phyloP scores from a whole-genome alignment of 2,113 vertebrate genomes.

The Cochlearius cochlearius region DNA sequence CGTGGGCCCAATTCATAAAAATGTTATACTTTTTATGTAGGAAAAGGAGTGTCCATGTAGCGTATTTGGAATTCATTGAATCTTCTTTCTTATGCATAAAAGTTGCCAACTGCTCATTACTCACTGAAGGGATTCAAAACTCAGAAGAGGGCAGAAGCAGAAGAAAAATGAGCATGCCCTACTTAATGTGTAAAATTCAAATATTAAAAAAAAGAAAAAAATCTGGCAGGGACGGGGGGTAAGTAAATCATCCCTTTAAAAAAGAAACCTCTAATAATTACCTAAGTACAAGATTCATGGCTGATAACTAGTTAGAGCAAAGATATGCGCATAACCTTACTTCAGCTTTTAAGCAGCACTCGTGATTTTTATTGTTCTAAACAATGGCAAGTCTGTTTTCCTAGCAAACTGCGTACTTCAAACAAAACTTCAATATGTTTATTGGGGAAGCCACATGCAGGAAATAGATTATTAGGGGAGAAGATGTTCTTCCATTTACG shows the following conservation, averaged over 20 bases:
- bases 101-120: constrained; percentile 66
- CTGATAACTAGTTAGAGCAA: constrained; percentile 59
- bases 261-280: constrained; percentile 53
- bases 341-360: neutral
- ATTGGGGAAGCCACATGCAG: constrained; percentile 11
- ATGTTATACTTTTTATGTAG: constrained; percentile 23
- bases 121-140: constrained; percentile 58
- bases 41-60: constrained; percentile 25
- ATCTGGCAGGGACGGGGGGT: constrained; percentile 23
- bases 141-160: constrained; percentile 50
- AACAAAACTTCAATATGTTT: constrained; percentile 50
- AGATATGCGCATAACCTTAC: neutral
- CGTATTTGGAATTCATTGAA: constrained; percentile 49
- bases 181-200: constrained; percentile 61
- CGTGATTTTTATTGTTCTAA: neutral
- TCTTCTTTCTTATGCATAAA: constrained; percentile 63
- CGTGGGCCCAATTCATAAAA: constrained; percentile 35
- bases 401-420: constrained; percentile 19
- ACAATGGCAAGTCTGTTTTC: constrained; percentile 35
- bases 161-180: constrained; percentile 52
- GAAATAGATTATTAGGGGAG: constrained; percentile 50
- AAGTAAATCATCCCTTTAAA: constrained; percentile 56
- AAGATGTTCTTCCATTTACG: constrained; percentile 46
- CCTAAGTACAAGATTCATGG: constrained; percentile 51
- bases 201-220: constrained; percentile 40